Percentiles rank a stretch among this genome's conserved stretches.
phyloP scores from a whole-genome alignment of 2,888 invertebrate genomes.

The Meandrusa payeni region DNA sequence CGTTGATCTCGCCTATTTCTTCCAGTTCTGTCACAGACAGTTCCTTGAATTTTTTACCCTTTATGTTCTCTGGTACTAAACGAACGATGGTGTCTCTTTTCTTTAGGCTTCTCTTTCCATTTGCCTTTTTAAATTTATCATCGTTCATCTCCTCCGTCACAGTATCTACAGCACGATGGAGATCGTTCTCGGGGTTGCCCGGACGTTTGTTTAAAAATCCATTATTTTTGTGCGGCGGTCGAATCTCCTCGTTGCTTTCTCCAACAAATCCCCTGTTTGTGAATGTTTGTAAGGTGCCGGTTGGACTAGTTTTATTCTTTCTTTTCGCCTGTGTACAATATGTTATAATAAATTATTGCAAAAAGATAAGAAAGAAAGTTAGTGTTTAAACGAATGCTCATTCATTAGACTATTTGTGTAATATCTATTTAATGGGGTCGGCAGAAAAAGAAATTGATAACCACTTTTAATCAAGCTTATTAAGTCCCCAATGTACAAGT shows the following conservation, averaged over 20 bases:
- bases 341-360: no score
- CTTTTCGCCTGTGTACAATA: slow-evolving; percentile 43
- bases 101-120: not conserved
- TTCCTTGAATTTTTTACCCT: slow-evolving; percentile 59
- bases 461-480: no score
- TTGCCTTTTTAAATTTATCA: slow-evolving; percentile 23
- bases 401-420: no score
- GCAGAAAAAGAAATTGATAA: no score
- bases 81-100: slow-evolving; percentile 29
- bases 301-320: slow-evolving; percentile 34
- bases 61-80: slow-evolving; percentile 45
- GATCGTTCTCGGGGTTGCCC: slow-evolving; percentile 54
- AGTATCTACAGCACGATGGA: slow-evolving; percentile 58
- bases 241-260: slow-evolving; percentile 30
- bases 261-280: slow-evolving; percentile 51
- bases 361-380: no score
- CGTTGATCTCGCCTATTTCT: slow-evolving; percentile 56
- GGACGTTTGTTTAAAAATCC: slow-evolving; percentile 60
- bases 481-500: no score
- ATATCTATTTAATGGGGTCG: no score
- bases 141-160: slow-evolving; percentile 54
- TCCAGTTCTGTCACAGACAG: slow-evolving; percentile 51
- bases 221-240: slow-evolving; percentile 38
- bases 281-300: slow-evolving; percentile 41
- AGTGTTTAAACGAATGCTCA: no score